Evolutionary conservation across 2,888 invertebrate species (phyloP).

Genomic region (Drosophila limbata): DNA sequence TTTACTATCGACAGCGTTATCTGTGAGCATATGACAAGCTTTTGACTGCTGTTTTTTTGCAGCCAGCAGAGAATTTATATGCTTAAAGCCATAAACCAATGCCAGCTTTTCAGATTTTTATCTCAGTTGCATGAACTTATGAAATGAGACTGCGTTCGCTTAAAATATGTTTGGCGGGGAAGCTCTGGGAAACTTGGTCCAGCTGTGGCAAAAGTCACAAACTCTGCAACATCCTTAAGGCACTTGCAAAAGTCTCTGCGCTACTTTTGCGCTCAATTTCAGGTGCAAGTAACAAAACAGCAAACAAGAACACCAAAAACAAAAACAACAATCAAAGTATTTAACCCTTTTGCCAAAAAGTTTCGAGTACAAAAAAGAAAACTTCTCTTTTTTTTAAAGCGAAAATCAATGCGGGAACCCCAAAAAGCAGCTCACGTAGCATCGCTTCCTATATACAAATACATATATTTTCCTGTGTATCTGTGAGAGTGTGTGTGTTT

Average conservation of each 20-base stretch:
- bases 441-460: conserved; percentile 57
- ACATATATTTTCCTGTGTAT: conserved; percentile 5
- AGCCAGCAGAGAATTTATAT: conserved; percentile 38
- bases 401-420: conserved; percentile 72
- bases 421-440: conserved; percentile 55
- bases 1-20: conserved; percentile 37
- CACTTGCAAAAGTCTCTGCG: conserved; percentile 58
- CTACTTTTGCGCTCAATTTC: conserved; percentile 57
- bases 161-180: conserved; percentile 43
- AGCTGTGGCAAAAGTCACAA: conserved; percentile 42
- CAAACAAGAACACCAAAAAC: conserved; percentile 31
- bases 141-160: conserved; percentile 47
- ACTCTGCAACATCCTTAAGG: conserved; percentile 56
- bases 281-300: conserved; percentile 49
- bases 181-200: conserved; percentile 52
- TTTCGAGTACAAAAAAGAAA: conserved; percentile 39
- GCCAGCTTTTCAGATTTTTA: conserved; percentile 41
- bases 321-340: conserved; percentile 46
- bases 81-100: conserved; percentile 54
- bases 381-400: conserved; percentile 52
- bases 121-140: conserved; percentile 57
- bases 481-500: conserved; percentile 31
- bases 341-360: conserved; percentile 73
- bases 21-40: conserved; percentile 49
- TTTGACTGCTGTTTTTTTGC: conserved; percentile 44